Evolutionary conservation across 2,797 vertebrate species (phyloP), one percentile per base, ranked within the genome.

Genomic region (Diceros bicornis): DNA sequence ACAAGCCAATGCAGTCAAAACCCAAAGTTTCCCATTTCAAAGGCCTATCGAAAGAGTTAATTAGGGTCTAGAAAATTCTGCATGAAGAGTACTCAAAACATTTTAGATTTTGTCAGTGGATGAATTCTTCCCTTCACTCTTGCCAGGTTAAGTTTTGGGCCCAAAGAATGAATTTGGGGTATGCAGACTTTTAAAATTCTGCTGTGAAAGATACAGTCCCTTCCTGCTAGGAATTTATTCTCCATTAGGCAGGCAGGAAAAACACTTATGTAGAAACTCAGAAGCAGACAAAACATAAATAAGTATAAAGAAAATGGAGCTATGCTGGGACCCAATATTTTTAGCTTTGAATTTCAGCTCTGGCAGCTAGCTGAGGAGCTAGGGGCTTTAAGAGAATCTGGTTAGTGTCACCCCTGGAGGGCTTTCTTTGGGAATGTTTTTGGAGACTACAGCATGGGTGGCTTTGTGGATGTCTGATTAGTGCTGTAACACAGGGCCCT

Each of bases 1-100:
- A 59, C 20, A 69, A 93, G 21, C 32, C 74, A 89, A 50, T n/a
- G n/a, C 32, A 86, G 9, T 59, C 66, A 85, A 89, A 94, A 55
- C 41, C 41, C 83, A 84, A 81, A 91, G 5, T 41, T 50, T 34
- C n/a, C 50, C 64, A 85, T 69, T 94, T 74, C 78, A 85, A 86
- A 84, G 68, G 55, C 78, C 29, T 34, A 41, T 86, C 44, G 14
- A 75, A 72, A 81, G 14, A 11, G 68, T 89, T 91, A 34, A 59
- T 85, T 88, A 72, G 44, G 50, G 21, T 82, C 84, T 83, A 93
- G 75, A 78, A 72, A 79, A 91, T 88, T 50, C 62, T 95, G 29
- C 20, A 44, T 21, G 21, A 96, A 66, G 32, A 77, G 78, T 29
- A 85, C 57, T n/a, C 47, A 52, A 92, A 96, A 37, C n/a, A 68